Evolutionary conservation across 2,888 invertebrate species (phyloP).

Genomic region (Drosophila pseudotakahashii): DNA sequence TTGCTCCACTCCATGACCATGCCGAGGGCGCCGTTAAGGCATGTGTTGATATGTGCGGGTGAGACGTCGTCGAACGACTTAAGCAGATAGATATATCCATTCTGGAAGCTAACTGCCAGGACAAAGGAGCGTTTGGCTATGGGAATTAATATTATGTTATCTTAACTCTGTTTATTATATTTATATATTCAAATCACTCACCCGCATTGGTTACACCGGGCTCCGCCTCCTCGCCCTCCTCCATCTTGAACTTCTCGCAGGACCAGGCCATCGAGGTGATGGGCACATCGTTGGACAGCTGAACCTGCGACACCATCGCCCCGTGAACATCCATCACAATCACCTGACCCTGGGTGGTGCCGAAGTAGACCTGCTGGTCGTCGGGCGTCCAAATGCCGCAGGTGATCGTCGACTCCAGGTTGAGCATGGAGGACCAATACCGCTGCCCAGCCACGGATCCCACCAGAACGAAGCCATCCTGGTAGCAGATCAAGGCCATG

Average conservation of each 20-base stretch:
- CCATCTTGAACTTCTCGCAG: conserved; percentile 99
- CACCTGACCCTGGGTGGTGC: conserved; percentile 96
- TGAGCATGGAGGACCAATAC: conserved; percentile 99
- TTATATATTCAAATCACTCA: conserved; percentile 51
- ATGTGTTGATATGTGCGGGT: conserved; percentile 93
- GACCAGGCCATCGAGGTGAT: conserved; percentile 98
- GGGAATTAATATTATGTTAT: conserved; percentile 1
- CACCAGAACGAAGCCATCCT: conserved; percentile 99
- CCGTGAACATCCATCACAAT: conserved; percentile 99
- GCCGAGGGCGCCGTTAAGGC: conserved; percentile 89
- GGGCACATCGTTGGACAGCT: conserved; percentile 92
- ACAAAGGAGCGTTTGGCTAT: conserved; percentile 89
- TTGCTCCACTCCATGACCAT: conserved; percentile 98
- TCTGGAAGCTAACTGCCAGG: conserved; percentile 94
- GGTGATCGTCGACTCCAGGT: conserved; percentile 96
- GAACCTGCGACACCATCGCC: conserved; percentile 97
- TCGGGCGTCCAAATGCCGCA: conserved; percentile 99
- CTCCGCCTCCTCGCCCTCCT: conserved; percentile 92
- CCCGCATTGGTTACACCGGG: conserved; percentile 86
- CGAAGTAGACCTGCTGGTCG: conserved; percentile 98
- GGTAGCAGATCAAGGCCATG: conserved; percentile 99
- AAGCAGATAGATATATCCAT: conserved; percentile 95
- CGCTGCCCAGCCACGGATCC: conserved; percentile 98
- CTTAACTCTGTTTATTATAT: neutral
- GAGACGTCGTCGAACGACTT: conserved; percentile 97